Evolutionary conservation across 2,797 vertebrate species (phyloP), one percentile per base, ranked within the genome.

Genomic region (Helicolenus hilgendorfi): DNA sequence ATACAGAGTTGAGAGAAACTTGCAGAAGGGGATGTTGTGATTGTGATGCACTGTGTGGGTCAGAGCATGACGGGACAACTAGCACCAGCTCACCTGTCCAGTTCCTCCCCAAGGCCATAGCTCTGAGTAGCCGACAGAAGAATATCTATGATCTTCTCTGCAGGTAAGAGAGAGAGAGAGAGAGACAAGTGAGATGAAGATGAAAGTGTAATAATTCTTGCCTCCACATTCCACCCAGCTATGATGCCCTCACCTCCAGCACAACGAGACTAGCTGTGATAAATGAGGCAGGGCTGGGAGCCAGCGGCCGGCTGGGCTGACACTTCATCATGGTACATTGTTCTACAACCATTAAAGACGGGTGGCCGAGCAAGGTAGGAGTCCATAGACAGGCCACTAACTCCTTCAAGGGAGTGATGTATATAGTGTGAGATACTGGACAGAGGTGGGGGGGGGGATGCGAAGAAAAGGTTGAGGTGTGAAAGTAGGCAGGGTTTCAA

Each of bases 61-160:
- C 24, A 62, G 26, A 38, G n/a, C 20, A 18, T 72, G 11, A 49
- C 26, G 7, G 13, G 20, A 22, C n/a, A 41, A 68, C 8, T 18
- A 2, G 10, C 45, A 53, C 33, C 7, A 24, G 69, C 86, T 83
- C 88, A 96, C 96, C 92, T 95, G 81, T 96, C 96, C 1, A 97
- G 80, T 55, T 96, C 79, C 22, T 89, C 49, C 22, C 92, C 88
- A 24, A 97, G 90, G 29, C 93, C 91, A 29, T 93, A 96, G 70
- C 35, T 95, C 31, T 92, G 92, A 1, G 95, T 93, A 6, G 81
- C 77, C 33, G 73, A 49, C 65, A 97, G 91, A 87, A 97, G 95
- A 64, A 56, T 33, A 77, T 95, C 89, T 27, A 96, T 95, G 20
- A 95, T 87, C 33, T 74, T 94, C 79, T 97, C 96, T 97, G 92